Percentiles rank a stretch among this genome's conserved stretches.
phyloP scores from a whole-genome alignment of 2,888 invertebrate genomes.

The Formica aserva region DNA sequence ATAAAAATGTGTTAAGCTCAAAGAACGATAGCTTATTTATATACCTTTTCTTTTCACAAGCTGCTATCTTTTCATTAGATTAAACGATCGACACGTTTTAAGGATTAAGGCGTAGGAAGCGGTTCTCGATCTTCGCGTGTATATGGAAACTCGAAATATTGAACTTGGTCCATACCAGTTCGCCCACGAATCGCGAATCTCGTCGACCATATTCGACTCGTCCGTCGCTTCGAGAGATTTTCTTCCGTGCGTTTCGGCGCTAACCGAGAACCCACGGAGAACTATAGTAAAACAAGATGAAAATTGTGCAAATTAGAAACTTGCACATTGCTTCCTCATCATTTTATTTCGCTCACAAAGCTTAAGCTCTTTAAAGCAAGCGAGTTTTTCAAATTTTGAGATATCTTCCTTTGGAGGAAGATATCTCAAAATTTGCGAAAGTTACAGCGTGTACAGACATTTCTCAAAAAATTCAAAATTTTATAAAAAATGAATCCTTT shows the following conservation, averaged over 20 bases:
- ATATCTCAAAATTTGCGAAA: too few species aligned
- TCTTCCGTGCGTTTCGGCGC: slow-evolving; percentile 11
- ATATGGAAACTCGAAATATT: slow-evolving; percentile 49
- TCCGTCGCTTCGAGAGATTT: neutral
- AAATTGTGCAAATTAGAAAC: too few species aligned
- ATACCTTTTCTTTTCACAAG: neutral
- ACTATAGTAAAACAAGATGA: neutral
- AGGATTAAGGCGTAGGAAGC: slow-evolving; percentile 3
- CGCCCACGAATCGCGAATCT: slow-evolving; percentile 63
- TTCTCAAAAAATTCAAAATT: too few species aligned
- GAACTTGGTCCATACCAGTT: slow-evolving; percentile 67
- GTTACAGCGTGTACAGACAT: too few species aligned
- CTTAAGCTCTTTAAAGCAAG: too few species aligned
- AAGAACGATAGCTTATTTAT: slow-evolving; percentile 13
- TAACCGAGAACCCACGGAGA: slow-evolving; percentile 5
- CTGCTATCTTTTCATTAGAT: slow-evolving; percentile 5
- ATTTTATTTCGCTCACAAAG: too few species aligned
- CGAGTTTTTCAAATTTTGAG: too few species aligned
- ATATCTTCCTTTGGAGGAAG: too few species aligned
- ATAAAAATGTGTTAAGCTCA: slow-evolving; percentile 3
- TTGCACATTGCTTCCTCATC: too few species aligned
- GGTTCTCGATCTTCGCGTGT: neutral
- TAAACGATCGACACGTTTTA: slow-evolving; percentile 17
- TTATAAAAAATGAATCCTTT: too few species aligned
- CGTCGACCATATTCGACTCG: slow-evolving; percentile 66